A percentile compares a stretch with the other conserved stretches of the same genome.
Evolutionary conservation across 2,888 invertebrate genomes (phyloP).

Genomic region (Drosophila melanosoma): DNA sequence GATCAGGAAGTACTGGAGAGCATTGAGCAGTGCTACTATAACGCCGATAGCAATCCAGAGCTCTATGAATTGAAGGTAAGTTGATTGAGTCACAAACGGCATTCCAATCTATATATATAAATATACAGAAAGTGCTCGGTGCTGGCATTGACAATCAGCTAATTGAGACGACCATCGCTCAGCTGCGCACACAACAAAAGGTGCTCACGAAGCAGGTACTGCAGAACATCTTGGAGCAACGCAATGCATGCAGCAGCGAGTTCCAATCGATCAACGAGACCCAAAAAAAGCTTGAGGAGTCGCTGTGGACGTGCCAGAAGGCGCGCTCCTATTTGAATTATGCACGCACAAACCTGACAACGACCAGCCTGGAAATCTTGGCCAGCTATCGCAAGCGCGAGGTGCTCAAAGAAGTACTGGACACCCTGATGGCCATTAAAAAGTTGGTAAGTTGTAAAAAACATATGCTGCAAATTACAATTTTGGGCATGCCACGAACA

Average conservation of each 20-base stretch:
- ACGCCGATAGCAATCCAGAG: slow-evolving; percentile 81
- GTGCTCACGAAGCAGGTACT: slow-evolving; percentile 97
- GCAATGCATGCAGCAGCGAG: slow-evolving; percentile 93
- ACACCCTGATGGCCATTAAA: slow-evolving; percentile 92
- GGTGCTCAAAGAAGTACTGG: slow-evolving; percentile 91
- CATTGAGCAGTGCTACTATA: slow-evolving; percentile 83
- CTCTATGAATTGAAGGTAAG: slow-evolving; percentile 83
- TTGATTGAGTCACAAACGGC: neutral
- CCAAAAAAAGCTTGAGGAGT: slow-evolving; percentile 89
- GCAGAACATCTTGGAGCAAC: slow-evolving; percentile 96
- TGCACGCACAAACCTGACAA: slow-evolving; percentile 93
- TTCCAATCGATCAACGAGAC: slow-evolving; percentile 91
- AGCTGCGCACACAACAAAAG: slow-evolving; percentile 84
- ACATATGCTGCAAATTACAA: neutral
- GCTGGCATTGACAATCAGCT: slow-evolving; percentile 81
- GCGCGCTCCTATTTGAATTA: slow-evolving; percentile 90
- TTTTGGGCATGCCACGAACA: too few species aligned
- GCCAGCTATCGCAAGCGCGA: slow-evolving; percentile 96
- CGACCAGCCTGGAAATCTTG: slow-evolving; percentile 94
- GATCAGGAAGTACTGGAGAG: slow-evolving; percentile 85
- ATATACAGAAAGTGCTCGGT: slow-evolving; percentile 80
- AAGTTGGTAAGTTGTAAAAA: slow-evolving; percentile 86
- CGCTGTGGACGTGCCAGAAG: slow-evolving; percentile 89
- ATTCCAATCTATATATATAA: neutral
- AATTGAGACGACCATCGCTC: slow-evolving; percentile 82